Percentiles rank a stretch among this genome's conserved stretches.
Conservation (phyloP, 1,140 invertebrate genomes). For the Drosophila lacteicornis region DNA sequence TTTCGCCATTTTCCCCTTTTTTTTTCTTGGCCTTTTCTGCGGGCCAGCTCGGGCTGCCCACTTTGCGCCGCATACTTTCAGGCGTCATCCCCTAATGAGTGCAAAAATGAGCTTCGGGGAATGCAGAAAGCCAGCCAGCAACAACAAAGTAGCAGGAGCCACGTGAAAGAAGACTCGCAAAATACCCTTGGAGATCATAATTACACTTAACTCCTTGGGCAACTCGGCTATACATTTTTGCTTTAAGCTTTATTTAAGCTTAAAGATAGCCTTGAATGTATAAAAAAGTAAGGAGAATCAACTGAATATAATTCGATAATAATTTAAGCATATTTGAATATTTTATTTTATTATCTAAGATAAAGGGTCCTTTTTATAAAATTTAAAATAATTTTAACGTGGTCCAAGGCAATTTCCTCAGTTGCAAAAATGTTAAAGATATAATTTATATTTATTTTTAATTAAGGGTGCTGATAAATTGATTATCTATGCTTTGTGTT, state of each 20-base stretch:
- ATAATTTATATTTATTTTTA: too few relatives aligned
- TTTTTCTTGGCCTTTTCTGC: constrained; percentile 36
- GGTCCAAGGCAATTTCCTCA: too few relatives aligned
- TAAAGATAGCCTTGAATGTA: background rate
- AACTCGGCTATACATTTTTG: constrained; percentile 5
- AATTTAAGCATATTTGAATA: background rate
- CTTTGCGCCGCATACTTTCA: constrained; percentile 53
- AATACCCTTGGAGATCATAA: constrained; percentile 26
- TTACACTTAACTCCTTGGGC: constrained; percentile 10
- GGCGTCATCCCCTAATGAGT: constrained; percentile 68
- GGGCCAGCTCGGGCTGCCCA: constrained; percentile 17
- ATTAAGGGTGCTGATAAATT: too few relatives aligned
- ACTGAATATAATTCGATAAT: background rate
- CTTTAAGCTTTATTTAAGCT: background rate
- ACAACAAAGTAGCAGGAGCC: constrained; percentile 5
- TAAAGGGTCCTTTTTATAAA: background rate
- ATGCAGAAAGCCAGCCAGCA: constrained; percentile 8
- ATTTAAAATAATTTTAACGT: too few relatives aligned
- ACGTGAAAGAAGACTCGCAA: constrained; percentile 10
- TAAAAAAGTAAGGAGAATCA: too few relatives aligned
- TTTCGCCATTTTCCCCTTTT: constrained; percentile 25
- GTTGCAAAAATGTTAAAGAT: too few relatives aligned
- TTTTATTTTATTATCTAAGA: too few relatives aligned
- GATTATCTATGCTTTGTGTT: too few relatives aligned
- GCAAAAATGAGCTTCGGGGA: constrained; percentile 71